phyloP scores from a whole-genome alignment of 2,113 vertebrate genomes.

The Myanophis thanlyinensis region DNA sequence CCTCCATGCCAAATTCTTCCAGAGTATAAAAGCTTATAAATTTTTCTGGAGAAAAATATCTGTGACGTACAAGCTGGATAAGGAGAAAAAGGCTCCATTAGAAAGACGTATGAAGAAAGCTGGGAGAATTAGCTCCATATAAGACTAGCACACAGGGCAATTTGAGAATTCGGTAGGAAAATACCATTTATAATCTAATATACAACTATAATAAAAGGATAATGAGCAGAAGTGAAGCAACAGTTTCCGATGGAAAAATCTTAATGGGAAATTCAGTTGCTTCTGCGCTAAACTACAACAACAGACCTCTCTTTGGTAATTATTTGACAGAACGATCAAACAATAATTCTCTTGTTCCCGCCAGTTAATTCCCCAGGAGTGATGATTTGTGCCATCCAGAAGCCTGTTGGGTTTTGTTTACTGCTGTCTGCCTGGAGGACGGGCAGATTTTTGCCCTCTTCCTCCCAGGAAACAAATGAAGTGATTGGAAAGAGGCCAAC shows the following conservation, averaged over 20 bases:
- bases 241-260: not conserved
- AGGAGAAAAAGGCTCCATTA: not conserved
- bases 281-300: not conserved
- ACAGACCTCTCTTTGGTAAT: not conserved
- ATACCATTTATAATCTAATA: not conserved
- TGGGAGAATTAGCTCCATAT: not conserved
- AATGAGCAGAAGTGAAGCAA: conserved; percentile 7
- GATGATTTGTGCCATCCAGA: not conserved
- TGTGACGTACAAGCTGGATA: not conserved
- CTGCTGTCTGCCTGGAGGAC: conserved; percentile 1
- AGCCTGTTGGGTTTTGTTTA: conserved; percentile 16
- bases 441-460: conserved; percentile 21
- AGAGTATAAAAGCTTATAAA: not conserved
- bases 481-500: conserved; percentile 37
- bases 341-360: conserved; percentile 21
- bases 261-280: not conserved
- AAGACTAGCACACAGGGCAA: not conserved
- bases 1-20: not conserved
- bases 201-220: not conserved
- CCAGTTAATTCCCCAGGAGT: conserved; percentile 23
- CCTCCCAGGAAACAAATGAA: conserved; percentile 22
- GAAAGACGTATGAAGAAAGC: not conserved
- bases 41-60: not conserved
- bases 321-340: conserved; percentile 1
- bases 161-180: not conserved